Evolutionary conservation across 2,888 invertebrate species (phyloP).

Genomic region (Pachymerium ferrugineum): DNA sequence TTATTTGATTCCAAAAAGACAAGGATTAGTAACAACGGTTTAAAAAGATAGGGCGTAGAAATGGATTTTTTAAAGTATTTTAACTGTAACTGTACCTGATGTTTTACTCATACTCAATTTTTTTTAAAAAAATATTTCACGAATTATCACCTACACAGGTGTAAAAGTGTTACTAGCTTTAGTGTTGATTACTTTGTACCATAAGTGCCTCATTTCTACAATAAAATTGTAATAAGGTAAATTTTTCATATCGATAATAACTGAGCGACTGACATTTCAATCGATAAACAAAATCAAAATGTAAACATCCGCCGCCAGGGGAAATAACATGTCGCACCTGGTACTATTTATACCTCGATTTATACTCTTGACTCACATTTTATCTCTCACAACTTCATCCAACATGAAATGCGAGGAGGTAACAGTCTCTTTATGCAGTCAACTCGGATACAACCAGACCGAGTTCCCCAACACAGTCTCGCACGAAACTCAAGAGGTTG

Average conservation of each 20-base stretch:
- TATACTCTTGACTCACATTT: too few relatives aligned
- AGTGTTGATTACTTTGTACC: not conserved
- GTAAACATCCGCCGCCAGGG: not conserved
- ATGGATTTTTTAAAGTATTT: too few relatives aligned
- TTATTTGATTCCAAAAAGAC: slow-evolving; percentile 23
- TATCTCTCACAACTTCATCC: not conserved
- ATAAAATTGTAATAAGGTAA: not conserved
- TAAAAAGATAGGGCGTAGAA: not conserved
- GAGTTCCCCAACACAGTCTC: not conserved
- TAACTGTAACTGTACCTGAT: not conserved
- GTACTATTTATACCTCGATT: too few relatives aligned
- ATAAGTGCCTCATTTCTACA: not conserved
- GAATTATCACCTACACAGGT: not conserved
- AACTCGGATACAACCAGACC: not conserved
- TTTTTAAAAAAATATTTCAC: too few relatives aligned
- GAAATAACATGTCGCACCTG: too few relatives aligned
- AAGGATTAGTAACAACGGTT: not conserved
- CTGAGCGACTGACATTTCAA: not conserved
- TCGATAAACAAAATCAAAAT: not conserved
- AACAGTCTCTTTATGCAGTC: not conserved
- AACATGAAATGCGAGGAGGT: not conserved
- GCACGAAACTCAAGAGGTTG: not conserved
- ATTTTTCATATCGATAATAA: not conserved
- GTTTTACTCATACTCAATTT: not conserved
- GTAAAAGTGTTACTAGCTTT: not conserved